Conservation (phyloP, 2,888 invertebrate genomes). For the Papilio elwesi region DNA sequence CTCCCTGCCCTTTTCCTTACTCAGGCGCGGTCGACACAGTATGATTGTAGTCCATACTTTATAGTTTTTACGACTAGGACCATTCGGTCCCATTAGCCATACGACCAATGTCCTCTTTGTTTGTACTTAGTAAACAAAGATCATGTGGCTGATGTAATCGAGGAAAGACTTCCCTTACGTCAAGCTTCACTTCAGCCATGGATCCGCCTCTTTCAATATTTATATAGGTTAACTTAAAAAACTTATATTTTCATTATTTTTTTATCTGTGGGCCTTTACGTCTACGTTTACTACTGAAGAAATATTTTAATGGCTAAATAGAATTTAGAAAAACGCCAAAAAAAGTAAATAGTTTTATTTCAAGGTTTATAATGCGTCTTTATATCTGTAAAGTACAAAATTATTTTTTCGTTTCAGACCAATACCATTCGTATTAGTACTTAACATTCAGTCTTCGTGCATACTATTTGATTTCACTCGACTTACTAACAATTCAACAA, state of each 20-base stretch:
- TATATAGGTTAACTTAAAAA: slow-evolving; percentile 3
- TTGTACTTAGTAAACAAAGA: too few relatives aligned
- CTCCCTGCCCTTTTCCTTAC: too few relatives aligned
- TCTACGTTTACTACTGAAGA: too few relatives aligned
- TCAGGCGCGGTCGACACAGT: too few relatives aligned
- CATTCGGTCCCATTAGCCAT: too few relatives aligned
- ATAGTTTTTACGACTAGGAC: too few relatives aligned
- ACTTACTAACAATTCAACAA: background rate
- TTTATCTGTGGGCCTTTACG: too few relatives aligned
- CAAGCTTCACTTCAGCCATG: slow-evolving; percentile 23
- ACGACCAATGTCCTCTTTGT: too few relatives aligned
- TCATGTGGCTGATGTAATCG: too few relatives aligned
- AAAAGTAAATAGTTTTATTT: slow-evolving; percentile 66
- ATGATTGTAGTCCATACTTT: too few relatives aligned
- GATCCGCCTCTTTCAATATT: slow-evolving; percentile 27
- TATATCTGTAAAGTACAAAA: slow-evolving; percentile 62
- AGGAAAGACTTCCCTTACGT: too few relatives aligned
- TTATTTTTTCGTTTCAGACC: slow-evolving; percentile 56
- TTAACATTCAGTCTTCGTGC: slow-evolving; percentile 49
- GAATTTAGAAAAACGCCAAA: slow-evolving; percentile 36
- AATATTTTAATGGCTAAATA: background rate
- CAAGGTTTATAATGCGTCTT: slow-evolving; percentile 68
- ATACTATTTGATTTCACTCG: slow-evolving; percentile 21
- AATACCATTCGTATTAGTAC: slow-evolving; percentile 48
- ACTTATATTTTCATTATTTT: background rate